Conservation (phyloP, 2,888 invertebrate species). For the Pycnomerus fuliginosus region DNA sequence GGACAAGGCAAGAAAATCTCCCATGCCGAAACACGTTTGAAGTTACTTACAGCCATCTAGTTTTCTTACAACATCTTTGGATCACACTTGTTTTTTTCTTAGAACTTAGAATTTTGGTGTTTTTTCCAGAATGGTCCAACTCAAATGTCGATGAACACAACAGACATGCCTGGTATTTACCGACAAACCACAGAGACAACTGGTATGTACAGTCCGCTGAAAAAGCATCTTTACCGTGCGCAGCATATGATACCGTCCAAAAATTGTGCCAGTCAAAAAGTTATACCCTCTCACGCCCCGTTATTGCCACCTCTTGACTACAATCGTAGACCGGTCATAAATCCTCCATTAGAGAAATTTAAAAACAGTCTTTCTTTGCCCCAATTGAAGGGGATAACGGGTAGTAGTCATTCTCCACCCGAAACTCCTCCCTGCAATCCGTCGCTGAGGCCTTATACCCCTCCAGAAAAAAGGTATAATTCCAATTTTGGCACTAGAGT, state of each 20-base stretch:
- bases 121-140: conserved; percentile 46
- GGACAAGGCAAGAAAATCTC: too few relatives aligned
- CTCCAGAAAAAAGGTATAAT: conserved; percentile 48
- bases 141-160: conserved; percentile 38
- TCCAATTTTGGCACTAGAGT: conserved; percentile 41
- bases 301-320: conserved; percentile 36
- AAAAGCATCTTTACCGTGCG: conserved; percentile 46
- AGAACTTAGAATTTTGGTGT: conserved; percentile 5
- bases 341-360: conserved; percentile 32
- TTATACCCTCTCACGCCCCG: conserved; percentile 42
- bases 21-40: too few relatives aligned
- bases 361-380: conserved; percentile 43
- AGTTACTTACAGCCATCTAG: too few relatives aligned
- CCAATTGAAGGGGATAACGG: conserved; percentile 30
- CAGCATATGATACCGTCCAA: conserved; percentile 49
- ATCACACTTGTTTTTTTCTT: too few relatives aligned
- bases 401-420: conserved; percentile 5
- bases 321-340: conserved; percentile 12
- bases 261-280: conserved; percentile 48
- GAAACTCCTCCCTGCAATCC: conserved; percentile 7
- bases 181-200: conserved; percentile 51
- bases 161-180: conserved; percentile 47
- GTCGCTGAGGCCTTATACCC: conserved; percentile 41
- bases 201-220: conserved; percentile 51
- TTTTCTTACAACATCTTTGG: too few relatives aligned